Percentiles rank a stretch among this genome's conserved stretches.
These are phyloP conservation scores for Osmerus mordax DNA, from an alignment of 2,113 vertebrate species.

Conservation along the genomic window DNA sequence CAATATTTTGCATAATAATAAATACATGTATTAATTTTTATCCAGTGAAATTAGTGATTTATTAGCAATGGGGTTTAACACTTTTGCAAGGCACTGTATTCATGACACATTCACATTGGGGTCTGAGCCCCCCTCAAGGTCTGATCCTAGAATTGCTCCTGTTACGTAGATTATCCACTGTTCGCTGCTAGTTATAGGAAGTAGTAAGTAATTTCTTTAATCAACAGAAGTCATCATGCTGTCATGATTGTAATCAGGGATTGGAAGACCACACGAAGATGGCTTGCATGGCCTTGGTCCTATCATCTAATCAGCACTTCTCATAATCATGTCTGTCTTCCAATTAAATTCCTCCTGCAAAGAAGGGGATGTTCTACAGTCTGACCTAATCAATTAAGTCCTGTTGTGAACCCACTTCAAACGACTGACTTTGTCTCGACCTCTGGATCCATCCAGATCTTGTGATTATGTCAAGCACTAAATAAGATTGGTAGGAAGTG, in stretches of 20 bases:
- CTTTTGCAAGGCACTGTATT: too few species aligned
- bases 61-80: too few species aligned
- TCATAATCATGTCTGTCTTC: conserved; percentile 57
- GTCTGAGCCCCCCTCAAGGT: too few species aligned
- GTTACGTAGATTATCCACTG: conserved; percentile 32
- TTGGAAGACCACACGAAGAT: conserved; percentile 52
- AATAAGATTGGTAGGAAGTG: conserved; percentile 21
- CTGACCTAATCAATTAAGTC: conserved; percentile 59
- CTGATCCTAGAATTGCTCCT: too few species aligned
- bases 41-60: too few species aligned
- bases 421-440: conserved; percentile 51
- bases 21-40: too few species aligned
- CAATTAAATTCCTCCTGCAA: conserved; percentile 52
- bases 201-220: conserved; percentile 48
- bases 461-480: conserved; percentile 46
- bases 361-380: conserved; percentile 43
- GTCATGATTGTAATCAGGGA: conserved; percentile 58
- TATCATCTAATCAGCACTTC: conserved; percentile 67
- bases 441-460: conserved; percentile 52
- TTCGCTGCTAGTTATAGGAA: conserved; percentile 36
- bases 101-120: too few species aligned
- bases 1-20: too few species aligned
- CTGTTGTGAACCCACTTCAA: conserved; percentile 49
- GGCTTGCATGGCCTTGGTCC: conserved; percentile 32
- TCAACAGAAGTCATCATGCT: conserved; percentile 44